Conservation (phyloP, 2,888 invertebrate species). For the Yponomeuta plumbellus region DNA sequence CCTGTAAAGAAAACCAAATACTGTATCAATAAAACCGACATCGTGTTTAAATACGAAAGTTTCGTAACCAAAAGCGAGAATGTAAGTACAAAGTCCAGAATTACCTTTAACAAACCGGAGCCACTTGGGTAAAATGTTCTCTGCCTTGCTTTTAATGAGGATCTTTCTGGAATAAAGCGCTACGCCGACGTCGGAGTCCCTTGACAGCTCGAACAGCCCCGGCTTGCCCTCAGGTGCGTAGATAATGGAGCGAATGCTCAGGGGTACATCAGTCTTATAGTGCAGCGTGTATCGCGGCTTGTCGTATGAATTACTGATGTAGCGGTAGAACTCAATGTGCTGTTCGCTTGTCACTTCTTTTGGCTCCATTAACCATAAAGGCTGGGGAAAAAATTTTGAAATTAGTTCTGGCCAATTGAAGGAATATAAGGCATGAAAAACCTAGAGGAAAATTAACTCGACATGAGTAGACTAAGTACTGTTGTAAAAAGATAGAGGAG, state of each 20-base stretch:
- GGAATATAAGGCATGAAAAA: no score
- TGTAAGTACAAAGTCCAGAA: not conserved
- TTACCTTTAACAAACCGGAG: constrained; percentile 93
- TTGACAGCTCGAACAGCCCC: constrained; percentile 91
- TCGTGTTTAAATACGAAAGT: not conserved
- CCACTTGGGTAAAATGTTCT: constrained; percentile 95
- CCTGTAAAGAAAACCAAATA: constrained; percentile 63
- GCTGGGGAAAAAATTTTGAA: constrained; percentile 68
- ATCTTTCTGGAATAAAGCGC: constrained; percentile 95
- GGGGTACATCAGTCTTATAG: constrained; percentile 94
- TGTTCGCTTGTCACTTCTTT: constrained; percentile 90
- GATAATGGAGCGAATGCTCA: constrained; percentile 92
- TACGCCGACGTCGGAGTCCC: constrained; percentile 90
- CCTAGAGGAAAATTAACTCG: no score
- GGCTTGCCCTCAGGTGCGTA: constrained; percentile 97
- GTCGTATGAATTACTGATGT: constrained; percentile 90
- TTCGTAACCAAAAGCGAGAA: not conserved
- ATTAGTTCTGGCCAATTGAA: not conserved
- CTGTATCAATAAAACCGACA: not conserved
- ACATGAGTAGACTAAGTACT: no score
- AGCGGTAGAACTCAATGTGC: constrained; percentile 95
- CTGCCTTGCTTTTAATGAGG: constrained; percentile 93
- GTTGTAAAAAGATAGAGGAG: no score
- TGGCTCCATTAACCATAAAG: constrained; percentile 95
- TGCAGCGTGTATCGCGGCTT: constrained; percentile 92